A percentile compares a stretch with the other conserved stretches of the same genome.
Conservation (phyloP, 2,797 vertebrate species). For the Sebastes minor region DNA sequence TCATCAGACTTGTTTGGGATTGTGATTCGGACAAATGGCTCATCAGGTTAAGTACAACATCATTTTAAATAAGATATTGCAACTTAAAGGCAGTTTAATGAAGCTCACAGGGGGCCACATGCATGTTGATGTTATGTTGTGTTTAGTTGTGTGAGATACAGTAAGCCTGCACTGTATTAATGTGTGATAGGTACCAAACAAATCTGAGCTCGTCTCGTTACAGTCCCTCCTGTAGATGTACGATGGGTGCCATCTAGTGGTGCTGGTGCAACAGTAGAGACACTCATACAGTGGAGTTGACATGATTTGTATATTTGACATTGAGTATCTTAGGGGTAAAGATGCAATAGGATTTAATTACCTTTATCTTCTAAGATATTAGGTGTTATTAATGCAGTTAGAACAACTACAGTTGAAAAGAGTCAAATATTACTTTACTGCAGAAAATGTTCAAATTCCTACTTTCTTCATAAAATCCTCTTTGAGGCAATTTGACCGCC, state of each 20-base stretch:
- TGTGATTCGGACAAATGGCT: neutral
- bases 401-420: neutral
- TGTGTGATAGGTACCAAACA: neutral
- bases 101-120: neutral
- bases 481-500: neutral
- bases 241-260: conserved; percentile 54
- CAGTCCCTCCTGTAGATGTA: neutral
- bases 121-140: neutral
- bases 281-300: neutral
- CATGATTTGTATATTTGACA: neutral
- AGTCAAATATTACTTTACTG: neutral
- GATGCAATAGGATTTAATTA: neutral
- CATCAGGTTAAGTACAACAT: neutral
- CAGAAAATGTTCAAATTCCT: neutral
- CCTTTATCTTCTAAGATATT: neutral
- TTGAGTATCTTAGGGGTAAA: no score
- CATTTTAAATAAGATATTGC: neutral
- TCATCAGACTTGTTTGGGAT: no score
- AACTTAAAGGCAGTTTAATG: neutral
- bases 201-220: neutral
- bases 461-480: neutral
- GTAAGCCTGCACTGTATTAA: neutral
- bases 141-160: neutral
- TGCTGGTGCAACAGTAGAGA: neutral
- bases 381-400: neutral